Evolutionary conservation across 37 sponge, comb jelly and placozoan species (phyloP).

Genomic region (Ianthella basta): DNA sequence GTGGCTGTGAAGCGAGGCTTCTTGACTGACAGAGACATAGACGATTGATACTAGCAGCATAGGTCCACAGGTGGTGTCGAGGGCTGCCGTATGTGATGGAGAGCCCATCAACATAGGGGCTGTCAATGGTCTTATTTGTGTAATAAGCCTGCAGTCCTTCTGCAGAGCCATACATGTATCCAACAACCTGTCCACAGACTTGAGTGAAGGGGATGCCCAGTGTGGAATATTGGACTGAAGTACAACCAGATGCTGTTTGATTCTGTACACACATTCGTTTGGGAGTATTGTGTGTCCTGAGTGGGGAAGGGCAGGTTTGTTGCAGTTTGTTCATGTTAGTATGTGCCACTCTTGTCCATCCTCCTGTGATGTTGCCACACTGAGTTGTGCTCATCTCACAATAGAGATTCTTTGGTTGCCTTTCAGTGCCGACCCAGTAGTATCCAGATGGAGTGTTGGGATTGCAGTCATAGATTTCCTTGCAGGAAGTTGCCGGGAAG

Average conservation of each 20-base stretch:
- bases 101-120: too few species aligned
- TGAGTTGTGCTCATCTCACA: conserved; percentile 1
- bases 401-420: background rate
- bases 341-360: conserved; percentile 16
- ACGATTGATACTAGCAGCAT: background rate
- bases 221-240: too few species aligned
- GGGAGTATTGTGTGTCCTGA: background rate
- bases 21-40: background rate
- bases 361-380: conserved; percentile 19
- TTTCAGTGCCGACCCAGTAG: background rate
- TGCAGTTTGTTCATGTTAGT: background rate
- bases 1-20: background rate
- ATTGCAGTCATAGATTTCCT: background rate
- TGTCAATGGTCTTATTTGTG: background rate
- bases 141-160: too few species aligned
- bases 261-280: conserved; percentile 4
- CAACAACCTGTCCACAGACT: too few species aligned
- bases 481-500: background rate
- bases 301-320: conserved; percentile 16
- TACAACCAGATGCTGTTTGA: too few species aligned
- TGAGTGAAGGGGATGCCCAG: too few species aligned
- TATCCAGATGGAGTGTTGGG: background rate
- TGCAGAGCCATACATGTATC: too few species aligned
- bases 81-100: too few species aligned
- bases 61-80: background rate